phyloP scores from a whole-genome alignment of 1,140 invertebrate species.

The Neelides sp. region DNA sequence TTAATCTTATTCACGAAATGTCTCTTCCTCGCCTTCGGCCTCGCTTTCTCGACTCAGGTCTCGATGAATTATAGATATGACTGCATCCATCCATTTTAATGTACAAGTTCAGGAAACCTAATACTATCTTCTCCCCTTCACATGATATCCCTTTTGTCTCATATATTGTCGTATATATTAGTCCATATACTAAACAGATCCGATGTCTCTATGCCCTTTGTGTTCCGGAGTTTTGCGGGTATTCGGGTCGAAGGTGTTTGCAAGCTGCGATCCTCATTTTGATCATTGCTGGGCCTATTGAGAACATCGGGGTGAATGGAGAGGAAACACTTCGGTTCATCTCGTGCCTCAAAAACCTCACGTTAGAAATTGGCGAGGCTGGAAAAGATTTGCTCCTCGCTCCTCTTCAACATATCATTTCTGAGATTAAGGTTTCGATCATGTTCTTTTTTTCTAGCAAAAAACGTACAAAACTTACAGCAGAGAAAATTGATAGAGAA shows the following conservation, averaged over 20 bases:
- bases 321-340: slow-evolving; percentile 21
- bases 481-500: too few relatives aligned
- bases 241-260: slow-evolving; percentile 12
- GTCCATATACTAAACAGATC: slow-evolving; percentile 8
- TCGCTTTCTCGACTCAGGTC: slow-evolving; percentile 20
- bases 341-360: slow-evolving; percentile 20
- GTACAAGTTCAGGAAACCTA: not conserved
- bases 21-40: slow-evolving; percentile 21
- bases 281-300: slow-evolving; percentile 21
- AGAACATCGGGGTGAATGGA: slow-evolving; percentile 25
- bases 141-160: not conserved
- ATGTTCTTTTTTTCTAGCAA: not conserved
- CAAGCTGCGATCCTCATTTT: slow-evolving; percentile 22
- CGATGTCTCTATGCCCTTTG: slow-evolving; percentile 20
- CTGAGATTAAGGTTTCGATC: slow-evolving; percentile 13
- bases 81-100: not conserved
- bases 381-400: slow-evolving; percentile 23
- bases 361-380: slow-evolving; percentile 12
- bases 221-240: slow-evolving; percentile 21
- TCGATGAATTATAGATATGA: not conserved
- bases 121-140: not conserved
- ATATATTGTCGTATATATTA: not conserved
- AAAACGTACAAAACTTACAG: too few relatives aligned
- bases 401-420: slow-evolving; percentile 23
- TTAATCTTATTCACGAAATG: slow-evolving; percentile 4